These are phyloP conservation scores for Pachliopta kotzebuea DNA, from an alignment of 2,888 invertebrate species.

Conservation along the genomic window DNA sequence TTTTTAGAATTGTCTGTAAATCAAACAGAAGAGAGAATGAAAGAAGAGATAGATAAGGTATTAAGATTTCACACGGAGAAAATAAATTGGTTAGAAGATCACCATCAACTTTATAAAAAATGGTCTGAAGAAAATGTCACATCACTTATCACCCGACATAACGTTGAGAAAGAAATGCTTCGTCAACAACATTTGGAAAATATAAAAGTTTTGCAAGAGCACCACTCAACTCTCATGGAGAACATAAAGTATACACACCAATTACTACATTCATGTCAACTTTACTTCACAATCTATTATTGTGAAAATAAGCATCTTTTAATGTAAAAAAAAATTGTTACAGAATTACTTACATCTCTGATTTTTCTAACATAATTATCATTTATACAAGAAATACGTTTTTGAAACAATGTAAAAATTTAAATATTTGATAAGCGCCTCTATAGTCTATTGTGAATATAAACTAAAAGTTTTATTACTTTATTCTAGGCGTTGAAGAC, in stretches of 20 bases:
- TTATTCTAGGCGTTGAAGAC: no score
- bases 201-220: conserved; percentile 65
- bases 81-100: conserved; percentile 74
- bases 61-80: conserved; percentile 75
- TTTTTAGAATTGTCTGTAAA: conserved; percentile 78
- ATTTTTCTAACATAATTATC: no score
- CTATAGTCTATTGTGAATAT: no score
- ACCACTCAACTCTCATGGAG: conserved; percentile 77
- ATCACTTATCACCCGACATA: conserved; percentile 69
- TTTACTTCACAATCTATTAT: no score
- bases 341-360: no score
- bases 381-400: no score
- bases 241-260: conserved; percentile 72
- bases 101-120: conserved; percentile 70
- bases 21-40: conserved; percentile 81
- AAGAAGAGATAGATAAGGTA: conserved; percentile 78
- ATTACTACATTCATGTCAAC: no score
- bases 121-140: conserved; percentile 75
- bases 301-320: no score
- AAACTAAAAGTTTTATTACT: no score
- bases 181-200: conserved; percentile 73
- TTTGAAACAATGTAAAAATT: no score
- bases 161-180: conserved; percentile 61
- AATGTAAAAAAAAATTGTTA: no score
- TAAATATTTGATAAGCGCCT: no score